phyloP scores from a whole-genome alignment of 1,140 invertebrate genomes.

The Sitophilus oryzae region DNA sequence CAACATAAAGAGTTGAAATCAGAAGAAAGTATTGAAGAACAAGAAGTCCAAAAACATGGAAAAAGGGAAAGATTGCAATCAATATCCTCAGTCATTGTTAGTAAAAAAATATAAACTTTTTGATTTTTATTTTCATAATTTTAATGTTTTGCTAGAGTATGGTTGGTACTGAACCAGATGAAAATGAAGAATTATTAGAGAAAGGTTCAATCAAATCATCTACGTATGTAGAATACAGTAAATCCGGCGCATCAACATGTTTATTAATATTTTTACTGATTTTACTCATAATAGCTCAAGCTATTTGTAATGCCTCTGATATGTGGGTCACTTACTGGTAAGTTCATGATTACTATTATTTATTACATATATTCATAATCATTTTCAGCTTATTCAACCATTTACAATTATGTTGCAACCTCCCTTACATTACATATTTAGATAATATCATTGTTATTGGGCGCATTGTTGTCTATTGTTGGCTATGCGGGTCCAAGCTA shows the following conservation, averaged over 20 bases:
- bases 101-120: constrained; percentile 1
- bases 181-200: constrained; percentile 52
- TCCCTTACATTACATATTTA: not conserved
- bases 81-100: constrained; percentile 20
- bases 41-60: constrained; percentile 2
- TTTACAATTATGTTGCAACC: too few relatives aligned
- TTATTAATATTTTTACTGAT: constrained; percentile 41
- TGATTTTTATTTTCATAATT: not conserved
- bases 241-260: constrained; percentile 48
- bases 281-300: constrained; percentile 48
- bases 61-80: constrained; percentile 22
- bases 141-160: constrained; percentile 16
- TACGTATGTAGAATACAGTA: constrained; percentile 50
- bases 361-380: not conserved
- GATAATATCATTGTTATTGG: too few relatives aligned
- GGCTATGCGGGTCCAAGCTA: too few relatives aligned
- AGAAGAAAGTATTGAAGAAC: constrained; percentile 2
- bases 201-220: constrained; percentile 51
- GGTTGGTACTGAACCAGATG: constrained; percentile 42
- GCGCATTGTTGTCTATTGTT: too few relatives aligned
- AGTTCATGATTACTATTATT: constrained; percentile 2
- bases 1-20: constrained; percentile 8
- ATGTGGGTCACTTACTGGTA: constrained; percentile 70
- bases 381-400: too few relatives aligned
- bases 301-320: constrained; percentile 53